Base-by-base conservation (phyloP, 2,797 vertebrate genomes). In the Sebastes steindachneri region DNA sequence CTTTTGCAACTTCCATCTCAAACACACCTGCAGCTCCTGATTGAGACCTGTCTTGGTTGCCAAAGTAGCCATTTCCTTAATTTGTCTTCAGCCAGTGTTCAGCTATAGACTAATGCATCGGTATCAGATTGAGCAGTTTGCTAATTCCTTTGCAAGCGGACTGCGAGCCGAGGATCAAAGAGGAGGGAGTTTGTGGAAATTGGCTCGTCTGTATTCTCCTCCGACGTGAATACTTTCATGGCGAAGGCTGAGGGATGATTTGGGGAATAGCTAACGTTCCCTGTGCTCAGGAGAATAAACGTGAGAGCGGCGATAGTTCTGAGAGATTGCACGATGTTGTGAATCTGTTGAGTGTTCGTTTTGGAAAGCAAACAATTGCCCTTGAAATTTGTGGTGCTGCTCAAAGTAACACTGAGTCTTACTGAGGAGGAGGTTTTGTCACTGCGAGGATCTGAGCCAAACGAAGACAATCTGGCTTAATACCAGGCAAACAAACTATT, bases 11-110 rank as follows among this genome's bases (percentile, higher is more conserved):
- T 72, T 74, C 68, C 65, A 77, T 62, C 64, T 79, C 41, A 78
- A 86, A 75, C 70, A 75, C 59, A 86, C 81, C 73, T 83, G 65
- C 63, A 74, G 70, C 31, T 55, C 19, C 7, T 68, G 77, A 86
- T n/a, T 68, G 72, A 86, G 63, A 81, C 53, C 71, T 69, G 80
- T 35, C 58, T 64, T 59, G 57, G 64, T 76, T 84, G 74, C 67
- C 48, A 88, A 73, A 75, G 57, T 17, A 62, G 60, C 17, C 69
- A 71, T 80, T 78, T 80, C 72, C 59, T 80, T 80, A 62, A 79
- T 85, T 73, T 63, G 63, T 72, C 77, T 79, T 82, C 64, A 72
- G 70, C n/a, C 29, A 73, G 68, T 77, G 71, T 79, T 79, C 64
- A 72, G 60, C 33, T 70, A 41, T 31, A 73, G 51, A 80, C 68